Evolutionary conservation across 2,797 vertebrate genomes (phyloP).

Genomic region (Pseudotriccus pelzelni): DNA sequence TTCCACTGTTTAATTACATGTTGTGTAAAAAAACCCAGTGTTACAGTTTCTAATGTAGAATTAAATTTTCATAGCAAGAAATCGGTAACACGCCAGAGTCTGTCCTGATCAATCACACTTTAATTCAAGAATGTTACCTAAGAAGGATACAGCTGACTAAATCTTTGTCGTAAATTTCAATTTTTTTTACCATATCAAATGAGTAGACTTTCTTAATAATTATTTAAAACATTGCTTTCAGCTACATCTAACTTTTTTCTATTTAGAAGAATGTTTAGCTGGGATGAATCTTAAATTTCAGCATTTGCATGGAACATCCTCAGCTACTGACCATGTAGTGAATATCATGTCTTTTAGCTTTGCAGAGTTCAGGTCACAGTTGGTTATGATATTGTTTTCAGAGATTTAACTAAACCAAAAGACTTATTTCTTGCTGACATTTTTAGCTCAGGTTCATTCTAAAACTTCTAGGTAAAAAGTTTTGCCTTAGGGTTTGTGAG

Average conservation of each 20-base stretch:
- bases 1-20: background rate
- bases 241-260: background rate
- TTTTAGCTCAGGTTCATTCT: background rate
- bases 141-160: background rate
- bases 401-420: background rate
- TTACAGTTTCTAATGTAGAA: background rate
- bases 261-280: background rate
- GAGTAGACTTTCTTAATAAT: background rate
- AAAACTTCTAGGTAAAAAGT: background rate
- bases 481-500: background rate
- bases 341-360: background rate
- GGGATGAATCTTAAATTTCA: background rate
- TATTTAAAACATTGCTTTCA: background rate
- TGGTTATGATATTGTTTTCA: background rate
- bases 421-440: background rate
- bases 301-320: background rate
- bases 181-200: background rate
- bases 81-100: background rate
- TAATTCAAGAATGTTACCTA: background rate
- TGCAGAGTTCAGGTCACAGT: background rate
- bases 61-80: background rate
- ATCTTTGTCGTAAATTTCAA: background rate
- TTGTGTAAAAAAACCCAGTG: background rate
- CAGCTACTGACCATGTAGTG: background rate
- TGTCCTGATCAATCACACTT: background rate